phyloP scores from a whole-genome alignment of 1,140 invertebrate species.

The Diorhabda sublineata region DNA sequence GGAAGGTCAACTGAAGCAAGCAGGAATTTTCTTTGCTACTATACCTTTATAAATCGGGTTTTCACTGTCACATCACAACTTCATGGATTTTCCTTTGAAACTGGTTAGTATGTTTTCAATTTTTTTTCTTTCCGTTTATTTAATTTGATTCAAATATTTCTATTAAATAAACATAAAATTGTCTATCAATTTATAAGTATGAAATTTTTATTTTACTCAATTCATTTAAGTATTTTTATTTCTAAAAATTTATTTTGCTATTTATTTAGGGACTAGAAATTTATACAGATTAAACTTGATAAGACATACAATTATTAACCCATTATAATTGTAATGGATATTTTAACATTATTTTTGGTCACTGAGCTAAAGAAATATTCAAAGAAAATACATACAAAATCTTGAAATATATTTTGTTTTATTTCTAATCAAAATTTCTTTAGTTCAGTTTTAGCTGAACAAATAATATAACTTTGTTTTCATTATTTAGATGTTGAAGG shows the following conservation, averaged over 20 bases:
- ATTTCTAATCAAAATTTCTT: constrained; percentile 4
- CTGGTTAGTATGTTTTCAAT: constrained; percentile 24
- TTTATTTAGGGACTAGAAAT: no score
- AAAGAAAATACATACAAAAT: background rate
- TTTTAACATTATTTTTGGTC: no score
- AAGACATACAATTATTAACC: no score
- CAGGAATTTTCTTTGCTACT: constrained; percentile 19
- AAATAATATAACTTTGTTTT: background rate
- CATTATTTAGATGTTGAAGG: constrained; percentile 88
- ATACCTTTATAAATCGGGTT: constrained; percentile 14
- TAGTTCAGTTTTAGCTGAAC: constrained; percentile 3
- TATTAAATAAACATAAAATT: background rate
- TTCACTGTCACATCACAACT: constrained; percentile 18
- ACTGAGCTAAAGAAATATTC: no score
- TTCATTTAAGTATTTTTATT: no score
- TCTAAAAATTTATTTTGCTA: no score
- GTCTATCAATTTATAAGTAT: no score
- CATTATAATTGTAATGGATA: no score
- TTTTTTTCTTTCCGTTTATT: background rate
- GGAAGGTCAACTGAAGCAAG: constrained; percentile 19
- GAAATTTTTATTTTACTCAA: no score
- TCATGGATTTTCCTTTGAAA: constrained; percentile 21
- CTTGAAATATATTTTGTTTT: background rate
- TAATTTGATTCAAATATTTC: background rate
- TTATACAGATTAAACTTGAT: no score